Base-by-base conservation (phyloP, 2,113 vertebrate genomes). In the Aspiorhynchus laticeps region DNA sequence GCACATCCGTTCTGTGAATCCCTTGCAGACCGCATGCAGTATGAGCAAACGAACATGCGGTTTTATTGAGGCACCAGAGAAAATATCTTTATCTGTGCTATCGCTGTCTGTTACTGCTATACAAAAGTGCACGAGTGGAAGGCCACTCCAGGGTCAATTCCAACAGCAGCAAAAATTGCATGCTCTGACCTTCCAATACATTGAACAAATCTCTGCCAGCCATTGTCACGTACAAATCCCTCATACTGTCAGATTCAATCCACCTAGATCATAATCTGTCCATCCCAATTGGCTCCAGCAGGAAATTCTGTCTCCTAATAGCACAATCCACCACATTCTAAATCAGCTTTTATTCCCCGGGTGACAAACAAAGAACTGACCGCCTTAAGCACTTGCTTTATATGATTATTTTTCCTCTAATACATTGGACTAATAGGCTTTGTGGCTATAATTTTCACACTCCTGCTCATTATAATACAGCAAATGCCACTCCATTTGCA, bases 231-330 rank as follows among this genome's bases (percentile, higher is more conserved):
- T n/a, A 65, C 26, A 83, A 83, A 53, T 71, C 81, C 80, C 26
- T 82, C 24, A 67, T 21, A 67, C 80, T 33, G 28, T 5, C 17
- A 71, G 63, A 83, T 83, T 41, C 81, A 83, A 71, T 71, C 63
- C 81, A 83, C 26, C 26, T 36, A 83, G 81, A 83, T 83, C 63
- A 71, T 51, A 71, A 83, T 83, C 81, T 83, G 43, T 71, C 81
- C 11, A 11, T 26, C 65, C 63, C 81, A 83, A 83, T 51, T 83
- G 81, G 43, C 41, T 43, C 65, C 43, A 63, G 24, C 63, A 83
- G 19, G 63, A 71, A 28, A 83, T 71, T 82, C 41, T 36, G 65
- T 71, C 65, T n/a, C 43, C 7, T 51, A 83, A 36, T 33, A 69
- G n/a, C 81, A 71, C 65, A 83, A 71, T 69, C 63, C 80, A 51